Evolutionary conservation across 1,140 invertebrate species (phyloP), one percentile per base, ranked within the genome.

Genomic region (Schlechtendalia chinensis): DNA sequence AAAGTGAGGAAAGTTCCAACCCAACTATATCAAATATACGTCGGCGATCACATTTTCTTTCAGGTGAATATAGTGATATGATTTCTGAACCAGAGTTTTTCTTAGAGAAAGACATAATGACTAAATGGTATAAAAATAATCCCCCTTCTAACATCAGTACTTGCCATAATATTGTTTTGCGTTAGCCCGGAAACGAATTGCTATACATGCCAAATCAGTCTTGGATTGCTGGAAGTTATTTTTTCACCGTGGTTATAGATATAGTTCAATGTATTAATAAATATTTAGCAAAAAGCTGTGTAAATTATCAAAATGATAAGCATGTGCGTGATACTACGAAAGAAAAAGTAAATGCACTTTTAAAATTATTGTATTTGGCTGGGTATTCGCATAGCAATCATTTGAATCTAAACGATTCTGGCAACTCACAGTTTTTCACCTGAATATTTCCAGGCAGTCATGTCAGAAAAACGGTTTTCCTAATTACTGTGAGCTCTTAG

Each of bases 211-310:
- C 22, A 83, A 83, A 83, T 82, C 81, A 74, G 63, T 83, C 54
- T 47, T 83, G 39, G 14, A 84, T 82, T 84, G 83, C 67, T 84
- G 83, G 65, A 71, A 82, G 80, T 82, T 84, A 71, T 83, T 84
- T 75, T 83, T 85, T 82, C 39, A 59, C 81, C 27, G 80, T 84
- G 82, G 80, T 85, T 39, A 81, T 67, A 65, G 82, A 82, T 80
- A 82, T 83, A 81, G 82, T 82, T 50, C 59, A 67, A 45, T 82
- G 69, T 75, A 82, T 74, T 54, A 82, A 82, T 82, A 45, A 45
- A 45, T 45, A 81, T 72, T 47, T 83, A 53, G 10, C 32, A 32
- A 47, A 75, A 29, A 82, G 74, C 65, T 19, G 77, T 27, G 56
- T 58, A 61, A 54, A 56, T 53, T 82, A 81, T 81, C 39, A 45